Evolutionary conservation across 2,797 vertebrate species (phyloP).

Genomic region (Girardinus metallicus): DNA sequence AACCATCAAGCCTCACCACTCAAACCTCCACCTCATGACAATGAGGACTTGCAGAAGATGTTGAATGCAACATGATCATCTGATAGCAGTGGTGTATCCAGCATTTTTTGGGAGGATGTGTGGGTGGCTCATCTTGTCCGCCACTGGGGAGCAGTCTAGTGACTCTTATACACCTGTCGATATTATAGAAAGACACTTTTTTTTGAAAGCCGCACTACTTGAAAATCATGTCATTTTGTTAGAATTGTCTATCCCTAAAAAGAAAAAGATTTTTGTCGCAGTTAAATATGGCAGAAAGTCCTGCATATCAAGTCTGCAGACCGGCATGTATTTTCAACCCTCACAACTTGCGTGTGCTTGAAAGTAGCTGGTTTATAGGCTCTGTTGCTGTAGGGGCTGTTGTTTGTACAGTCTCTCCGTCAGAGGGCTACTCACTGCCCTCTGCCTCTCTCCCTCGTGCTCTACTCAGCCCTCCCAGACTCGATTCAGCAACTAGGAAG

Average conservation of each 20-base stretch:
- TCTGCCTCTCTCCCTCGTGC: slow-evolving; percentile 2
- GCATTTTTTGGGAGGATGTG: too few relatives aligned
- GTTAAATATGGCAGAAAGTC: background rate
- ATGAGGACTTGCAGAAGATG: too few relatives aligned
- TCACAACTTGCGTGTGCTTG: background rate
- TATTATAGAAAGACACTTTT: background rate
- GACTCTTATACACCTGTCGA: too few relatives aligned
- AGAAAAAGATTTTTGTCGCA: background rate
- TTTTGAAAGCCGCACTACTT: background rate
- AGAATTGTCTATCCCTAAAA: background rate
- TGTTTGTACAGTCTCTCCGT: background rate
- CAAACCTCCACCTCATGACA: too few relatives aligned
- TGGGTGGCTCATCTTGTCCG: too few relatives aligned
- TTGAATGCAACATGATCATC: too few relatives aligned
- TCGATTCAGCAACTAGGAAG: slow-evolving; percentile 60
- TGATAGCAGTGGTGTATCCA: too few relatives aligned
- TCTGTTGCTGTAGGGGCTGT: background rate
- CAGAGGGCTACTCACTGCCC: background rate
- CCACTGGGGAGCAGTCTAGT: too few relatives aligned
- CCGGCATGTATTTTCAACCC: background rate
- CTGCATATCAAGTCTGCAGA: background rate
- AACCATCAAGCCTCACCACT: too few relatives aligned
- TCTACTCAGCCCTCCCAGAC: slow-evolving; percentile 18
- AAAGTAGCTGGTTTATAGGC: background rate
- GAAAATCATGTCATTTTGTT: background rate